phyloP scores from a whole-genome alignment of 2,113 vertebrate genomes.

The Pachycephala philippinensis region DNA sequence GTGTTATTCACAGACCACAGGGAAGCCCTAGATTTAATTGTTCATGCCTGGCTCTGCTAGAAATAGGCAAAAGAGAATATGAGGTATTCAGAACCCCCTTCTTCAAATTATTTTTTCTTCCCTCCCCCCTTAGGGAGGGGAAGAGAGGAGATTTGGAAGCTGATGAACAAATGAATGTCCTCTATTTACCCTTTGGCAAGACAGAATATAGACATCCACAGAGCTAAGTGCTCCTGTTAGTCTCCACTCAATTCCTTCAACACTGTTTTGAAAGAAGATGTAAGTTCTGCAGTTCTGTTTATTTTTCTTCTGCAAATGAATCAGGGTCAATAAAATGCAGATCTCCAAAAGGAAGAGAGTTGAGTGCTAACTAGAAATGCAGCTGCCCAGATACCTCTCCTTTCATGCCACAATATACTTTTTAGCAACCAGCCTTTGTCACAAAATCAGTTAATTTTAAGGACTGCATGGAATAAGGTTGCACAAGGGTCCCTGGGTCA shows the following conservation, averaged over 20 bases:
- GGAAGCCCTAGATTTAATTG: constrained; percentile 77
- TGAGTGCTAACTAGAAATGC: background rate
- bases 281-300: constrained; percentile 23
- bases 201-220: constrained; percentile 62
- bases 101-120: constrained; percentile 61
- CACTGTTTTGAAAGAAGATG: constrained; percentile 1
- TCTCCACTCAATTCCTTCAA: constrained; percentile 8
- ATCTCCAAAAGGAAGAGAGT: background rate
- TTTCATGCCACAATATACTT: background rate
- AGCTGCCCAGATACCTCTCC: background rate
- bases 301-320: constrained; percentile 23
- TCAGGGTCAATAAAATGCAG: background rate
- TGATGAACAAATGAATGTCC: constrained; percentile 71
- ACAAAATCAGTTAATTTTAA: background rate
- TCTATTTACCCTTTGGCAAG: constrained; percentile 76
- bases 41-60: constrained; percentile 67
- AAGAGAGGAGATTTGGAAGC: constrained; percentile 59
- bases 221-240: constrained; percentile 44
- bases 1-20: constrained; percentile 76
- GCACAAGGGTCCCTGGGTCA: background rate
- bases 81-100: constrained; percentile 59
- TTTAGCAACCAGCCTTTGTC: background rate
- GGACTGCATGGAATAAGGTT: background rate
- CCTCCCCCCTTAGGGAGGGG: background rate
- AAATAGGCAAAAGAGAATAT: constrained; percentile 63